A percentile compares a stretch with the other conserved stretches of the same genome.
These are phyloP conservation scores for Lordiphosa collinella DNA, from an alignment of 1,140 invertebrate genomes.

Conservation along the genomic window DNA sequence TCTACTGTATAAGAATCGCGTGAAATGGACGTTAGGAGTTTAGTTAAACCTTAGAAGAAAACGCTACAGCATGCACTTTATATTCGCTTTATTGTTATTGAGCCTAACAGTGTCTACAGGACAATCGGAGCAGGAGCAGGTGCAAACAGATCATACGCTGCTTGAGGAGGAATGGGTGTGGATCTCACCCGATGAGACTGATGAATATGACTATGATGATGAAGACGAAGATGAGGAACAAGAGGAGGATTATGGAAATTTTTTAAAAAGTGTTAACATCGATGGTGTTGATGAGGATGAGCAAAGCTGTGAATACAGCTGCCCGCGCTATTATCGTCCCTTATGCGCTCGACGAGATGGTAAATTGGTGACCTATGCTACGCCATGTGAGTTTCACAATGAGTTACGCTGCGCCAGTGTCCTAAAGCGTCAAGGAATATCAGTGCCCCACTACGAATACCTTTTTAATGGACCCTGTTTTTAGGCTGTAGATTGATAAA, in stretches of 20 bases:
- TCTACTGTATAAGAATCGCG: conserved; percentile 29
- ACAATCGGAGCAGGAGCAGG: background rate
- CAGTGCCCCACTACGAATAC: conserved; percentile 27
- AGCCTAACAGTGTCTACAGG: background rate
- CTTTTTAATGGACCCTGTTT: conserved; percentile 32
- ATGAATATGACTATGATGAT: background rate
- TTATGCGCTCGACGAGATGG: conserved; percentile 44
- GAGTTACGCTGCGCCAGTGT: conserved; percentile 49
- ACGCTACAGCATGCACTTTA: conserved; percentile 25
- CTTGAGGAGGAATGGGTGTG: conserved; percentile 12
- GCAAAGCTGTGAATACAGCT: conserved; percentile 52
- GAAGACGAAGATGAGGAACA: background rate
- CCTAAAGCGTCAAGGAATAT: conserved; percentile 14
- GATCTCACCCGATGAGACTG: background rate
- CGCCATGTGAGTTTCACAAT: conserved; percentile 57
- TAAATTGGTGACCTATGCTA: conserved; percentile 39
- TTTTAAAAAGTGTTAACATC: conserved; percentile 10
- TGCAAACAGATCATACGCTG: conserved; percentile 16
- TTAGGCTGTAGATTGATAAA: background rate
- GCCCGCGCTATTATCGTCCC: conserved; percentile 58
- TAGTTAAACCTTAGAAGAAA: conserved; percentile 8
- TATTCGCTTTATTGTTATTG: conserved; percentile 1
- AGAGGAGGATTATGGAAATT: background rate
- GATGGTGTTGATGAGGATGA: conserved; percentile 23
- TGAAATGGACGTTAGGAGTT: background rate